Percentiles rank a stretch among this genome's conserved stretches.
Evolutionary conservation across 2,797 vertebrate species (phyloP).

Genomic region (Pygocentrus nattereri): DNA sequence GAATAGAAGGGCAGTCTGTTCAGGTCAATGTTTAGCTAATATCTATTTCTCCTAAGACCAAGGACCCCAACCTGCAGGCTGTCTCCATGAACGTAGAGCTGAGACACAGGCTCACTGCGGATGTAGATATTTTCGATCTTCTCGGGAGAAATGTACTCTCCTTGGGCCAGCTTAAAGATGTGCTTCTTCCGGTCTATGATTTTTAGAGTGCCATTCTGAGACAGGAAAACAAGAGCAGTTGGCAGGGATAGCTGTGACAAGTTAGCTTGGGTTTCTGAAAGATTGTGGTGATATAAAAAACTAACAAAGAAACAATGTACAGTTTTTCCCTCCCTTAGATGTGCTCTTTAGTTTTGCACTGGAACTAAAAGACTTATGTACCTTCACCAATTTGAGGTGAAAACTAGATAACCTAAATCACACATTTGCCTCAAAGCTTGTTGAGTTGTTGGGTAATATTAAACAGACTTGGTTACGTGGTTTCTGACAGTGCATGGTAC

Average conservation of each 20-base stretch:
- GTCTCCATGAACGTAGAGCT: conserved; percentile 95
- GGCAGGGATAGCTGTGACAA: not conserved
- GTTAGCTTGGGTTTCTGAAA: not conserved
- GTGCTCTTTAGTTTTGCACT: no score
- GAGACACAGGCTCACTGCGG: conserved; percentile 91
- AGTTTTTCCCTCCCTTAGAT: no score
- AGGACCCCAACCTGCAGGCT: conserved; percentile 89
- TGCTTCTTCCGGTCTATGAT: conserved; percentile 99
- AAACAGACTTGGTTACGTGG: no score
- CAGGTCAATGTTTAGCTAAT: not conserved
- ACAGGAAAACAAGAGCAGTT: conserved; percentile 20
- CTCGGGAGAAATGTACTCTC: conserved; percentile 97
- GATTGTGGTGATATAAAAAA: no score
- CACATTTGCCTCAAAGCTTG: no score
- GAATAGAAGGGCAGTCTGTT: not conserved
- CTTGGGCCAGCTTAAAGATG: conserved; percentile 98
- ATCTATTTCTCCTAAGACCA: not conserved
- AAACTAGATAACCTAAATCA: no score
- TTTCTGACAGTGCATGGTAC: no score
- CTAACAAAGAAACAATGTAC: no score
- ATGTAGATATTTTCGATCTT: conserved; percentile 99
- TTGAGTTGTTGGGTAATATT: no score
- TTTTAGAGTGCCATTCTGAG: conserved; percentile 93
- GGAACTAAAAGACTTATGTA: no score
- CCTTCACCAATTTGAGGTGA: no score